These are phyloP conservation scores for Drosophila yakuba DNA, from an alignment of 1,140 invertebrate species.

Conservation along the genomic window DNA sequence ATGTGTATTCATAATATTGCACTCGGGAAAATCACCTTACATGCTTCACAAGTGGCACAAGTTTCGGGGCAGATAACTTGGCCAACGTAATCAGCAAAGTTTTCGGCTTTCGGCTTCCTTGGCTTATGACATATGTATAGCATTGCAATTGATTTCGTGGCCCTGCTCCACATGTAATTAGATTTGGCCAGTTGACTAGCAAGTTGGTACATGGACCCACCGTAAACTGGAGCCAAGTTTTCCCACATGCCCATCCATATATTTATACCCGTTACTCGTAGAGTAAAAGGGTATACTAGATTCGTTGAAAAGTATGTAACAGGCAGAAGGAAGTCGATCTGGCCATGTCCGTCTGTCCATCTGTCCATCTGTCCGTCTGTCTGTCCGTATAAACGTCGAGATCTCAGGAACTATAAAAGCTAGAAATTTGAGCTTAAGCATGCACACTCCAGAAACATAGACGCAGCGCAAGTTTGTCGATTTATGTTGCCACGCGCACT, in stretches of 20 bases:
- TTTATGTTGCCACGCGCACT: too few relatives aligned
- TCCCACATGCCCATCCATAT: slow-evolving; percentile 1
- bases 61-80: slow-evolving; percentile 9
- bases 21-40: background rate
- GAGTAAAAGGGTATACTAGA: too few relatives aligned
- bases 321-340: too few relatives aligned
- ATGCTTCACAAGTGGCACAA: background rate
- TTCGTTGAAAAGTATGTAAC: too few relatives aligned
- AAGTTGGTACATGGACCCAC: slow-evolving; percentile 1
- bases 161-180: slow-evolving; percentile 23
- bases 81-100: slow-evolving; percentile 26
- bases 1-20: slow-evolving; percentile 14
- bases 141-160: slow-evolving; percentile 31
- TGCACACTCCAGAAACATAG: too few relatives aligned
- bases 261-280: background rate
- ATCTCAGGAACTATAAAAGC: too few relatives aligned
- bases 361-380: too few relatives aligned
- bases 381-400: too few relatives aligned
- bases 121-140: slow-evolving; percentile 13
- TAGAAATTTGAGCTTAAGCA: too few relatives aligned
- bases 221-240: slow-evolving; percentile 17
- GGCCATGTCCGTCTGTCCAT: too few relatives aligned
- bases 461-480: too few relatives aligned
- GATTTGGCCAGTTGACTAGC: slow-evolving; percentile 25
- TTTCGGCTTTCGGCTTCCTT: background rate